phyloP scores from a whole-genome alignment of 2,888 invertebrate species.

The Leucophora obtusa region DNA sequence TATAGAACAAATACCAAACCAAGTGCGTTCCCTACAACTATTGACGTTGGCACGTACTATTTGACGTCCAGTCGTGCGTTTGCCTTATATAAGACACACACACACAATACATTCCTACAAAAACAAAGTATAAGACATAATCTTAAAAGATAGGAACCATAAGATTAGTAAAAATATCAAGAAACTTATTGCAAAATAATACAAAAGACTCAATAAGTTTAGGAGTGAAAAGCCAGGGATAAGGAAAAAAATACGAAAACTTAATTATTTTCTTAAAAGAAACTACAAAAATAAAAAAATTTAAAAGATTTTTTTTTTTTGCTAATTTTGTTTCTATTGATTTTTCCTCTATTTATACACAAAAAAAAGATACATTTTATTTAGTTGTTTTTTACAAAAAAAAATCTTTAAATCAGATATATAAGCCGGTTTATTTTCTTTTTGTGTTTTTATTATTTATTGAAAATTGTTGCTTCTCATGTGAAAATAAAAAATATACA shows the following conservation, averaged over 20 bases:
- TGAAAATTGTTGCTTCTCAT: constrained; percentile 64
- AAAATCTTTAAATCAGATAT: constrained; percentile 47
- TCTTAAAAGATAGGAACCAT: constrained; percentile 29
- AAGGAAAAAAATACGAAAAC: background rate
- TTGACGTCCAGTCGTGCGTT: constrained; percentile 60
- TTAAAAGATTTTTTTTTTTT: background rate
- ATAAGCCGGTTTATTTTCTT: constrained; percentile 54
- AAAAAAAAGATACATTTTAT: background rate
- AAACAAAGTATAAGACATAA: constrained; percentile 39
- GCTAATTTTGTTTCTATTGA: background rate
- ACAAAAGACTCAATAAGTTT: background rate
- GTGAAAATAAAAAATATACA: constrained; percentile 39
- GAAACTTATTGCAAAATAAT: constrained; percentile 4
- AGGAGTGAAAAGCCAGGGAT: background rate
- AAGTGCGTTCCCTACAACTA: constrained; percentile 29
- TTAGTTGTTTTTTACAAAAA: constrained; percentile 17
- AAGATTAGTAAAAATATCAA: constrained; percentile 25
- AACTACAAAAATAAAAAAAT: background rate
- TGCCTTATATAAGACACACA: background rate
- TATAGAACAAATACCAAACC: background rate
- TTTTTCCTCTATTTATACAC: background rate
- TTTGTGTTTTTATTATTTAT: constrained; percentile 33
- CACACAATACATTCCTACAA: background rate
- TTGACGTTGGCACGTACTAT: constrained; percentile 48
- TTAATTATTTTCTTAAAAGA: background rate